phyloP scores from a whole-genome alignment of 2,888 invertebrate species.

The Orthosia gothica region DNA sequence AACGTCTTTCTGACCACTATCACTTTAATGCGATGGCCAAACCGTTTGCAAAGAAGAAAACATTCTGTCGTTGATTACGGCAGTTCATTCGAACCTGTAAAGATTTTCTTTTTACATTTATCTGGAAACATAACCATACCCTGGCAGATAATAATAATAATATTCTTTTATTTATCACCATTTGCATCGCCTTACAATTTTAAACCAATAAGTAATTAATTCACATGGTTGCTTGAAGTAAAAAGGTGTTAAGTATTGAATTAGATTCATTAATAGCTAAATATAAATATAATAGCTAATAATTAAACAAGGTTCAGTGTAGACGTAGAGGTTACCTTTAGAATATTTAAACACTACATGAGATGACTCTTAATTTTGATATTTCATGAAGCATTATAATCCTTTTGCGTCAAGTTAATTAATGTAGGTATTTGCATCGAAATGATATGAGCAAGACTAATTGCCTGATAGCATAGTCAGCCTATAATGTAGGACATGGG shows the following conservation, averaged over 20 bases:
- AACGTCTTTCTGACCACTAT: not conserved
- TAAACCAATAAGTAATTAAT: slow-evolving; percentile 6
- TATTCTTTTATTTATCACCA: not conserved
- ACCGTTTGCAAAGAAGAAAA: not conserved
- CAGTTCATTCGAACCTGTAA: not conserved
- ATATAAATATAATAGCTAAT: no score
- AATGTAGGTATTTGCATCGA: not conserved
- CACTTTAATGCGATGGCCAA: not conserved
- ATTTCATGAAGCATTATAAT: not conserved
- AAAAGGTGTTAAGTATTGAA: slow-evolving; percentile 8
- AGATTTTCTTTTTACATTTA: not conserved
- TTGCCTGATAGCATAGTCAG: not conserved
- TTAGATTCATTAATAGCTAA: slow-evolving; percentile 22
- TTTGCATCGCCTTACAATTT: not conserved
- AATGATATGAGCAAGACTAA: not conserved
- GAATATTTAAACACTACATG: no score
- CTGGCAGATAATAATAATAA: not conserved
- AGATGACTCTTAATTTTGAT: not conserved
- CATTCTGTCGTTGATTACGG: not conserved
- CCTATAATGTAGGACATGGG: no score
- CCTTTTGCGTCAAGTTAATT: not conserved
- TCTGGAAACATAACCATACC: not conserved
- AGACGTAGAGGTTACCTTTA: no score
- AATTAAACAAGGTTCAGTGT: slow-evolving; percentile 19
- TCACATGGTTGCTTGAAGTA: not conserved